phyloP scores from a whole-genome alignment of 2,888 invertebrate species.

The Platycnemis pennipes region DNA sequence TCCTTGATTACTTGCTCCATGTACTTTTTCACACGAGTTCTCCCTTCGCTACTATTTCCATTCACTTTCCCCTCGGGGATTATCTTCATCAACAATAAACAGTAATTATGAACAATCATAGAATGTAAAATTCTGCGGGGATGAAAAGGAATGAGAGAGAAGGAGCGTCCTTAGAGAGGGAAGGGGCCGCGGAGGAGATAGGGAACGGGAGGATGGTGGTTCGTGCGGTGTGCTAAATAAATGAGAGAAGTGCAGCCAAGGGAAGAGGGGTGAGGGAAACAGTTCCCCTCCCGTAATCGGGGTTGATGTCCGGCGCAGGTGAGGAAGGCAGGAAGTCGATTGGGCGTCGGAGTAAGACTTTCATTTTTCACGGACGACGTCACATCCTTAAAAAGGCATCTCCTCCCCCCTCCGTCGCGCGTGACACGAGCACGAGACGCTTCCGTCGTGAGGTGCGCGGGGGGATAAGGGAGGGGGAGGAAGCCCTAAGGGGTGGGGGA shows the following conservation, averaged over 20 bases:
- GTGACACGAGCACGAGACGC: conserved; percentile 2
- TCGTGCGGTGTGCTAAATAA: not conserved
- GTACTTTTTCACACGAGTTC: too few species aligned
- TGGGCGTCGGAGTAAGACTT: conserved; percentile 44
- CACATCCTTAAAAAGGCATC: conserved; percentile 65
- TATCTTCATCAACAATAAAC: too few species aligned
- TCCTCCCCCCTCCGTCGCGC: not conserved
- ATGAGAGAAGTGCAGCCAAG: not conserved
- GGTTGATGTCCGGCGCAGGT: conserved; percentile 64
- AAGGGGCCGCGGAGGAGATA: not conserved
- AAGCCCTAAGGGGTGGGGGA: not conserved
- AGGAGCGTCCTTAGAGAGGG: too few species aligned
- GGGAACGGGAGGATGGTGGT: not conserved
- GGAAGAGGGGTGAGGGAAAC: not conserved
- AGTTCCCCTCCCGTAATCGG: not conserved
- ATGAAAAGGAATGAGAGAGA: too few species aligned
- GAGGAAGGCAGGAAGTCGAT: conserved; percentile 53
- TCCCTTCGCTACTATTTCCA: too few species aligned
- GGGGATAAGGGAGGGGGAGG: too few species aligned
- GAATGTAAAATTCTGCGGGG: too few species aligned
- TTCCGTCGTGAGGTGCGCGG: not conserved
- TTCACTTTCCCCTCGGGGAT: too few species aligned
- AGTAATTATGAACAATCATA: too few species aligned
- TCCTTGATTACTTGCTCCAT: too few species aligned
- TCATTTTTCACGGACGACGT: conserved; percentile 63